Evolutionary conservation across 2,888 invertebrate genomes (phyloP), one percentile per base, ranked within the genome.

Genomic region (Heliconius charithonia): DNA sequence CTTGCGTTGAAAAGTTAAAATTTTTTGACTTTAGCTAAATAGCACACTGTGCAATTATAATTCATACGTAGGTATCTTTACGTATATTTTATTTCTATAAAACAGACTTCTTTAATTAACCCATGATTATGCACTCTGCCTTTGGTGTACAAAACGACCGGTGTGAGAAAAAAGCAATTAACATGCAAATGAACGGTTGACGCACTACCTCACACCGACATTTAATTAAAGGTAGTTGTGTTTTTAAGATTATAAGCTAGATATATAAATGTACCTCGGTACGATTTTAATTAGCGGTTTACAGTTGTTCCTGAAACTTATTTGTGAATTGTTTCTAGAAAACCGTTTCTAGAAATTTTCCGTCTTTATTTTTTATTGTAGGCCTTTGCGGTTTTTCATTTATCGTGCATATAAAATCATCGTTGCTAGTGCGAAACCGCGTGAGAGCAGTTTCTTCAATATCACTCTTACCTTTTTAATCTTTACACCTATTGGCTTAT

Each of bases 131-230:
- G 66, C 65, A 77, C 72, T 72, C 74, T 45, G 65, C 22, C 74
- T 77, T 77, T 70, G 70, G 37, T 65, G 71, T 72, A 65, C 27
- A 56, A 75, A 80, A 71, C 72, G 32, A 73, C 9, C 67, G 63
- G 25, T 72, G 29, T 67, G 72, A 71, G 51, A 78, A 78, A 76
- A 76, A 76, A 73, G 73, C 69, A 73, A 80, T 80, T 80, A 80
- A 79, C 74, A 80, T 80, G 80, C 65, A 66, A 80, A 80, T 80
- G 76, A 76, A 76, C 67, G 66, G 56, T 66, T 76, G 75, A 66
- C 32, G 59, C 25, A 72, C 66, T 59, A 62, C 75, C 32, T 56
- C 51, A 13, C 45, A 65, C 77, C 72, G 45, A 77, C 65, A 63
- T 77, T 77, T 65, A 66, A 51, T 66, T 77, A 72, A 72, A 72